A percentile compares a stretch with the other conserved stretches of the same genome.
Conservation (phyloP, 2,888 invertebrate species). For the Lasioglossum villosulum region DNA sequence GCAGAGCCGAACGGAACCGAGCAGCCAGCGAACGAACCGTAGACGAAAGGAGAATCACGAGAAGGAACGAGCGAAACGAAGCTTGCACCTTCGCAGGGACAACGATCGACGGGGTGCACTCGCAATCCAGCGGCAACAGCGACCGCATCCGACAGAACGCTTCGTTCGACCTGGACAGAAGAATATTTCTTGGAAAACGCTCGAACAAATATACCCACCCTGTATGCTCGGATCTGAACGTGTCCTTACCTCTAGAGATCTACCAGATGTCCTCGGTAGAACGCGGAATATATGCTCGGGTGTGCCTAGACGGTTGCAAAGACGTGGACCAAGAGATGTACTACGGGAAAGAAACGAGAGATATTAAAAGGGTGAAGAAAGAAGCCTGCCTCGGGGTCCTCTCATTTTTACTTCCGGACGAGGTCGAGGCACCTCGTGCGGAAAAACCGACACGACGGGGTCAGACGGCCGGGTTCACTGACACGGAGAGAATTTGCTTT, state of each 20-base stretch:
- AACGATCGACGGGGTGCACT: constrained; percentile 49
- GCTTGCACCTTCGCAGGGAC: constrained; percentile 50
- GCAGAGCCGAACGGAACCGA: constrained; percentile 1
- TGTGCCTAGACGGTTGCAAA: constrained; percentile 5
- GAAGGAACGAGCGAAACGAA: constrained; percentile 49
- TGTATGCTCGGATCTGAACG: no score
- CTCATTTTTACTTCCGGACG: constrained; percentile 76
- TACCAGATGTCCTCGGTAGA: background rate
- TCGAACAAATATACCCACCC: background rate
- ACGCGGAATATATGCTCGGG: background rate
- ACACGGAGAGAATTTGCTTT: constrained; percentile 82
- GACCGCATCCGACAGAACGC: background rate
- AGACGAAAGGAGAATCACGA: constrained; percentile 45
- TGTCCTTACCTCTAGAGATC: background rate
- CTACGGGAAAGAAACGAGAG: constrained; percentile 1
- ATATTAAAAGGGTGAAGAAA: constrained; percentile 20
- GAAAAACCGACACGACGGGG: constrained; percentile 82
- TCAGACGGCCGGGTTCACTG: constrained; percentile 82
- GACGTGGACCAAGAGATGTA: background rate
- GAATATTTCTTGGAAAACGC: constrained; percentile 12
- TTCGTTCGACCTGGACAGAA: constrained; percentile 43
- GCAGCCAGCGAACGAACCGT: constrained; percentile 41
- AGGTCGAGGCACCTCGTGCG: constrained; percentile 79
- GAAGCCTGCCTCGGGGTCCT: constrained; percentile 37
- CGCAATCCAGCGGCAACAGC: constrained; percentile 36